Percentiles rank a stretch among this genome's conserved stretches.
phyloP scores from a whole-genome alignment of 2,113 vertebrate genomes.

The Lamprologus speciosus region DNA sequence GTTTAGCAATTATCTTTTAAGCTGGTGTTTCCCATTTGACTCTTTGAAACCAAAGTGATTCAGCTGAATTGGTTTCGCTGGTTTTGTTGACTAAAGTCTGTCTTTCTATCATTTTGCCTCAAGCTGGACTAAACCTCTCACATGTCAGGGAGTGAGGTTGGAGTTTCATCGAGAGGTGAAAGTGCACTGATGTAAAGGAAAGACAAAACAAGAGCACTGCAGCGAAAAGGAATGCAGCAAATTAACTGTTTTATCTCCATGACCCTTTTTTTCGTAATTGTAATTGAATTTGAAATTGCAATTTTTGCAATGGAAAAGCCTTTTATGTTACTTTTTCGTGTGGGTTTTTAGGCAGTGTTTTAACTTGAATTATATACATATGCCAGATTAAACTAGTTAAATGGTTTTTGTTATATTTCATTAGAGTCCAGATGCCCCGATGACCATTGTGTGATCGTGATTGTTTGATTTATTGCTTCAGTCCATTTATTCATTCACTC shows the following conservation, averaged over 20 bases:
- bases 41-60: not conserved
- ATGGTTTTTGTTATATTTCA: not conserved
- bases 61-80: not conserved
- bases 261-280: not conserved
- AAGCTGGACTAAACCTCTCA: not conserved
- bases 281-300: not conserved
- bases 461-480: not conserved
- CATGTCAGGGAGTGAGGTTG: not conserved
- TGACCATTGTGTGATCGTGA: not conserved
- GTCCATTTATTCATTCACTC: not conserved
- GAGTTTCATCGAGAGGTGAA: not conserved
- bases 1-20: not conserved
- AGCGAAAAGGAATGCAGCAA: not conserved
- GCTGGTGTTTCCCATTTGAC: not conserved
- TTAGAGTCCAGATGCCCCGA: not conserved
- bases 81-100: not conserved
- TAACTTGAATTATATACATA: not conserved
- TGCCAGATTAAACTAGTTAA: not conserved
- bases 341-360: not conserved
- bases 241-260: not conserved
- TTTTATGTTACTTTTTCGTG: not conserved
- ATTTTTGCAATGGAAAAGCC: not conserved
- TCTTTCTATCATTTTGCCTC: not conserved
- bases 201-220: not conserved
- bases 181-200: not conserved